Percentiles rank a stretch among this genome's conserved stretches.
These are phyloP conservation scores for Aix galericulata DNA, from an alignment of 2,113 vertebrate species.

Conservation along the genomic window DNA sequence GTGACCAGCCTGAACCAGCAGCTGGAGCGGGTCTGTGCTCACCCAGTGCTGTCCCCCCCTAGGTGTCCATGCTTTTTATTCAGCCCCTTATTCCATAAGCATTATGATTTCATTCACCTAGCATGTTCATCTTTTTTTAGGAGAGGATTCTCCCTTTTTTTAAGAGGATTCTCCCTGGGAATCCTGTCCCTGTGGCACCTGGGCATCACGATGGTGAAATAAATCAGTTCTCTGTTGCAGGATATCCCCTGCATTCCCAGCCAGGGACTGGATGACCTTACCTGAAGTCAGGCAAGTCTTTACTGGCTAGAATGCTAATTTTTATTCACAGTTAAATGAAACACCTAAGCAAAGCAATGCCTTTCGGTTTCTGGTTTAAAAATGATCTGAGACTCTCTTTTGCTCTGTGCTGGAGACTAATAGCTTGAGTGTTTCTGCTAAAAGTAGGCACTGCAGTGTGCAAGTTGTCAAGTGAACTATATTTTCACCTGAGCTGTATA, in stretches of 20 bases:
- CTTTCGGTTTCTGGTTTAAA: background rate
- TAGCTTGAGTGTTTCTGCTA: background rate
- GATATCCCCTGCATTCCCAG: background rate
- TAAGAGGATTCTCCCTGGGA: background rate
- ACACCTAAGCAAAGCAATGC: background rate
- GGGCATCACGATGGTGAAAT: background rate
- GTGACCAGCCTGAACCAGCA: background rate
- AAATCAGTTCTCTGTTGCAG: background rate
- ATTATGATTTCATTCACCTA: background rate
- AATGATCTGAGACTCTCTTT: background rate
- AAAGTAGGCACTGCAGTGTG: background rate
- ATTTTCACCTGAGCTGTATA: conserved; percentile 21
- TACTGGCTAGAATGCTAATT: background rate
- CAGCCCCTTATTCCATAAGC: background rate
- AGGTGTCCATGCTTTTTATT: background rate
- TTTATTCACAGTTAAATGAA: background rate
- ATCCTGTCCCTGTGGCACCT: background rate
- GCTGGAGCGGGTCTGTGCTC: background rate
- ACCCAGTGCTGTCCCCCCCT: background rate
- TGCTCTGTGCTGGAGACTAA: background rate
- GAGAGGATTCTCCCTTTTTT: background rate
- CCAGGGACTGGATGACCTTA: background rate
- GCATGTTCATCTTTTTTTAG: background rate
- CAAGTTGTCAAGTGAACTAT: background rate
- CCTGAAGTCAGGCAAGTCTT: background rate